Evolutionary conservation across 53 echinoderm and acorn worm species (phyloP), one percentile per base, ranked within the genome.

Genomic region (Holothuria scabra): DNA sequence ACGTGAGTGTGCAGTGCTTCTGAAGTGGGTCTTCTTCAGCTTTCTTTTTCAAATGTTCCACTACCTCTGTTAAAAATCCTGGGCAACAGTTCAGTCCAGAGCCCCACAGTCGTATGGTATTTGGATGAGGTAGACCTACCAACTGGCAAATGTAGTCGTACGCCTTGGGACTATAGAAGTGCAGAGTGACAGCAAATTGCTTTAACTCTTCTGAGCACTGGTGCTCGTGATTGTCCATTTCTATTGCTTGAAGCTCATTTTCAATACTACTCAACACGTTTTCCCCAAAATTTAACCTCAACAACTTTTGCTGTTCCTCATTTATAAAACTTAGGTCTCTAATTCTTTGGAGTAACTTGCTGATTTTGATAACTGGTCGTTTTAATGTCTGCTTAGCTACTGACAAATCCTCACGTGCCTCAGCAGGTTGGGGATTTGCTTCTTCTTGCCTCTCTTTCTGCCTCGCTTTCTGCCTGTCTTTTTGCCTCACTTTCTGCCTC

Each of bases 131-230:
- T 12, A 88, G 88, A 76, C 67, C 79, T 21, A 92, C 68, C 31
- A 83, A 71, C 6, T 35, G 12, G 25, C 86, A 25, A 46, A 91
- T 12, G 49, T 59, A 91, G 2, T 91, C 84, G 85, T 91, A 91
- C 10, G 88, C 92, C 31, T 85, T n/a, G n/a, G 74, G 20, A 58
- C 75, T 56, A n/a, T 85, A 85, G 34, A 75, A 91, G 24, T 88
- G 92, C 7, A 91, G 56, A 16, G 92, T 83, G n/a, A 91, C 85
- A 34, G 86, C 88, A 75, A 91, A 91, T 31, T 91, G 78, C 52
- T 91, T 91, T 18, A 86, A 2, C 20, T 80, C 34, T 22, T 91
- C 85, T 23, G 85, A 85, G 86, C 80, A 91, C 21, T 83, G 59
- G 44, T 82, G 64, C 46, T 82, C 90, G 74, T 83, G 83, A 61